These are phyloP conservation scores for Fabriciana adippe DNA, from an alignment of 2,888 invertebrate genomes.

Conservation along the genomic window DNA sequence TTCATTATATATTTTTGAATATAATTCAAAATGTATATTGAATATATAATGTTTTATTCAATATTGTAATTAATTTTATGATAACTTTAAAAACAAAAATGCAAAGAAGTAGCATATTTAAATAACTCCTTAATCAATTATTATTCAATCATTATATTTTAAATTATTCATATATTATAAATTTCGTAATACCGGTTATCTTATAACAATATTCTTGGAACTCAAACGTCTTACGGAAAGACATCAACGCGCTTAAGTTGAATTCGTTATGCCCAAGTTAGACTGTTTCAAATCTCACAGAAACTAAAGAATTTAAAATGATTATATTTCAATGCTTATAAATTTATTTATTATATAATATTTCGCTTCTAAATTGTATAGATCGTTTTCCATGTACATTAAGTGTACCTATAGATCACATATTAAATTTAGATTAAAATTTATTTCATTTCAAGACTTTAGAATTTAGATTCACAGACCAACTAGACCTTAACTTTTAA, in stretches of 20 bases:
- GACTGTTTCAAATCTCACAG: neutral
- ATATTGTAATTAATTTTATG: no score
- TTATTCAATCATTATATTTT: neutral
- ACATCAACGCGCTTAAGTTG: slow-evolving; percentile 60
- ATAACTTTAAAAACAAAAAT: no score
- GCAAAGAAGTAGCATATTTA: neutral
- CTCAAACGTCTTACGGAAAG: slow-evolving; percentile 57
- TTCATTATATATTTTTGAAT: neutral
- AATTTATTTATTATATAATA: no score
- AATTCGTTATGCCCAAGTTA: slow-evolving; percentile 17
- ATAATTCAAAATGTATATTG: neutral
- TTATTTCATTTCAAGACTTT: no score
- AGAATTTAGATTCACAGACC: no score
- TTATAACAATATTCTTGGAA: slow-evolving; percentile 6
- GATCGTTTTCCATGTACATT: no score
- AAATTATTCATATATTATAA: slow-evolving; percentile 11
- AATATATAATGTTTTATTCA: neutral
- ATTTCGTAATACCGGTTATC: slow-evolving; percentile 10
- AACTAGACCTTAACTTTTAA: no score
- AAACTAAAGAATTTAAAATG: no score
- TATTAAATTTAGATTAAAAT: no score
- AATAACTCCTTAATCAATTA: slow-evolving; percentile 4
- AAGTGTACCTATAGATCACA: no score
- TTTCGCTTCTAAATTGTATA: no score
- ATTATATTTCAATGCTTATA: no score